A percentile compares a stretch with the other conserved stretches of the same genome.
Evolutionary conservation across 2,113 vertebrate species (phyloP).

Genomic region (Phodopus roborovskii): DNA sequence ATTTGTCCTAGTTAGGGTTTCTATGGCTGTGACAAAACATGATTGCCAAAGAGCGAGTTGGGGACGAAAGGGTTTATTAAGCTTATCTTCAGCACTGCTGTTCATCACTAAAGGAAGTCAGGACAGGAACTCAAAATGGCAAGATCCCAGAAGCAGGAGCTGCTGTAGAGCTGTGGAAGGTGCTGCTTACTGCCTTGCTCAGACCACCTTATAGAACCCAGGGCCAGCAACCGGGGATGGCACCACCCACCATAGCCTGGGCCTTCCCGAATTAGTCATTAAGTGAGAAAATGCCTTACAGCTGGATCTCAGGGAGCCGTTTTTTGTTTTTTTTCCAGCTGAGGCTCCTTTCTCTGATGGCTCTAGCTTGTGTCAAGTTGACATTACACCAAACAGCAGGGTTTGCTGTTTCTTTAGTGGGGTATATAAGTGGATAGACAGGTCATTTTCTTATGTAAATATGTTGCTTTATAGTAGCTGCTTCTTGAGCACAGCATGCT

Average conservation of each 20-base stretch:
- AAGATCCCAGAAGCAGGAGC: background rate
- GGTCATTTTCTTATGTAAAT: conserved; percentile 5
- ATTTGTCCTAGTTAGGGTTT: background rate
- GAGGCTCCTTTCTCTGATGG: no score
- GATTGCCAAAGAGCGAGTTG: background rate
- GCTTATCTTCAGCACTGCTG: background rate
- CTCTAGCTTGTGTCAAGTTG: no score
- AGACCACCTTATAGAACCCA: background rate
- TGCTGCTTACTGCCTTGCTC: background rate
- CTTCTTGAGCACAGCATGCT: background rate
- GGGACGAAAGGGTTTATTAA: background rate
- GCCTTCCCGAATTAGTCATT: background rate
- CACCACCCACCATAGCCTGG: background rate
- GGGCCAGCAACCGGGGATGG: background rate
- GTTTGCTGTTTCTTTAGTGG: background rate
- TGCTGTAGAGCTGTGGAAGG: background rate
- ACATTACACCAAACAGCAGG: background rate
- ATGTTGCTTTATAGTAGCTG: background rate
- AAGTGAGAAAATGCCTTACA: no score
- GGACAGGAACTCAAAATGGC: background rate
- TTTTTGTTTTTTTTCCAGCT: no score
- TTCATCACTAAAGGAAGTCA: background rate
- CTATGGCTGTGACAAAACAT: background rate
- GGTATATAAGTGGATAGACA: background rate
- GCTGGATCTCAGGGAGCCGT: no score